Conservation (phyloP, 2,888 invertebrate genomes). For the Limenitis arthemis region DNA sequence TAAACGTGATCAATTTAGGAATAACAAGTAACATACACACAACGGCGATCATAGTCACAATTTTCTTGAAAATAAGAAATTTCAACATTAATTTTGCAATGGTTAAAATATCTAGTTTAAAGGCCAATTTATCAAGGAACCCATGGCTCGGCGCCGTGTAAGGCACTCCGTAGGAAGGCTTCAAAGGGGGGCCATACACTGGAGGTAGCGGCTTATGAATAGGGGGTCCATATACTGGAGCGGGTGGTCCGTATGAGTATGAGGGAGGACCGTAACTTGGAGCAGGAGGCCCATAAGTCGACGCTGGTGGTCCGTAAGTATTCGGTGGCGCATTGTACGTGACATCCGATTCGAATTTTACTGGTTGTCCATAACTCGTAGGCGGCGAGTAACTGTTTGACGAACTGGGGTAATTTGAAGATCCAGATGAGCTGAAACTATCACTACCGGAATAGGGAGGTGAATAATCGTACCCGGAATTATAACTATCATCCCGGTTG, state of each 20-base stretch:
- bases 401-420: constrained; percentile 40
- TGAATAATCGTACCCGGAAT: constrained; percentile 57
- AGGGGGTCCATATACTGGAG: constrained; percentile 50
- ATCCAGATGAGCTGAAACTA: constrained; percentile 45
- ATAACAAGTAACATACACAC: constrained; percentile 83
- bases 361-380: constrained; percentile 42
- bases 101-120: constrained; percentile 80
- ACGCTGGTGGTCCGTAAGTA: constrained; percentile 47
- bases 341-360: constrained; percentile 47
- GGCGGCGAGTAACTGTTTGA: constrained; percentile 41
- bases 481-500: constrained; percentile 61
- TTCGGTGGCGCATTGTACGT: constrained; percentile 49
- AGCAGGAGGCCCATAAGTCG: constrained; percentile 59
- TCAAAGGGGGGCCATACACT: constrained; percentile 57
- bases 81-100: constrained; percentile 83
- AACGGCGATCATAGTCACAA: constrained; percentile 84
- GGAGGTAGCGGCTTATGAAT: constrained; percentile 44
- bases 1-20: constrained; percentile 75
- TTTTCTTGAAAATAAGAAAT: constrained; percentile 84
- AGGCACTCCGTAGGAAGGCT: constrained; percentile 67
- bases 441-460: constrained; percentile 48
- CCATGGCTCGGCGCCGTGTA: constrained; percentile 69
- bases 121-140: constrained; percentile 76
- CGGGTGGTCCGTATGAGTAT: constrained; percentile 58
- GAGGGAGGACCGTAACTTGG: constrained; percentile 52